phyloP scores from a whole-genome alignment of 2,888 invertebrate genomes.

The Globia sparganii region DNA sequence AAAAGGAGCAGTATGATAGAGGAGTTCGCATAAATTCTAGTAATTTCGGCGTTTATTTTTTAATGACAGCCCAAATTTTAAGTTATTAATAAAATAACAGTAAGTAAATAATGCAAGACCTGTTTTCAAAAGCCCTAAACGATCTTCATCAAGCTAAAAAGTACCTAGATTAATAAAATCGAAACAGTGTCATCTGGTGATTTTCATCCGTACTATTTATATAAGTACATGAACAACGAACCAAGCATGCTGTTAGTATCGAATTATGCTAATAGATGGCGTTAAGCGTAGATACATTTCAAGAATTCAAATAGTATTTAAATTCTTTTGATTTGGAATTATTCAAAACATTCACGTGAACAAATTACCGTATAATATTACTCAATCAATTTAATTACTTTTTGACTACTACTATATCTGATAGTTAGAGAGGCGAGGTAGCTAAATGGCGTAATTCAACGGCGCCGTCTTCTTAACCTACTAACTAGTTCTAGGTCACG shows the following conservation, averaged over 20 bases:
- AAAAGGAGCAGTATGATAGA: too few species aligned
- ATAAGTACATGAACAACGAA: background rate
- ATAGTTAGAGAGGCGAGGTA: too few species aligned
- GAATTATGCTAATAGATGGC: background rate
- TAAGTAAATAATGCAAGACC: background rate
- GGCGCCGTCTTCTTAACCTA: too few species aligned
- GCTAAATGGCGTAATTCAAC: too few species aligned
- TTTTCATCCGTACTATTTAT: background rate
- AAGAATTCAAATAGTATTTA: background rate
- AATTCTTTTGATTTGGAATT: background rate
- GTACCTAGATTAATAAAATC: background rate
- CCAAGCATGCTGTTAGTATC: background rate
- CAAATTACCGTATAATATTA: too few species aligned
- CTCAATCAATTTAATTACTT: too few species aligned
- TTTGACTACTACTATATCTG: too few species aligned
- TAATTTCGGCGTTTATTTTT: too few species aligned
- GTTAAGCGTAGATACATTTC: too few species aligned
- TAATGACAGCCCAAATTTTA: background rate
- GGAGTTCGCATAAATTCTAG: background rate
- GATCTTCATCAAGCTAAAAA: background rate
- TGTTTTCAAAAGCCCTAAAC: background rate
- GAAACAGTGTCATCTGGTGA: conserved; percentile 6
- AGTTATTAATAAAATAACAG: too few species aligned
- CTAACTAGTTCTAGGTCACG: too few species aligned
- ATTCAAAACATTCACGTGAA: background rate